Conservation (phyloP, 1,140 invertebrate genomes). For the Reticulitermes speratus region DNA sequence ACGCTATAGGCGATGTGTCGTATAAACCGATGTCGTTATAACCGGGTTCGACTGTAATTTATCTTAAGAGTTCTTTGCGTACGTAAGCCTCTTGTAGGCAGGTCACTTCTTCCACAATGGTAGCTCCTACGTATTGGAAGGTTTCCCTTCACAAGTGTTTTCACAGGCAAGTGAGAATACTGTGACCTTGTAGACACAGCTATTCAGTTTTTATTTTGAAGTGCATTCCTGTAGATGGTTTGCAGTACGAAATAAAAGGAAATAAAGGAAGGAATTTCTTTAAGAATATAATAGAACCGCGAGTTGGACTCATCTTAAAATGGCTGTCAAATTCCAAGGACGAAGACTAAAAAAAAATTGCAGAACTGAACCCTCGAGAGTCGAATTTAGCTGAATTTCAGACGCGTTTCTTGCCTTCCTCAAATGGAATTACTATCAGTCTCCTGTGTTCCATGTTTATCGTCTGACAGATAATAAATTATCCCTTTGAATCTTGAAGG, state of each 20-base stretch:
- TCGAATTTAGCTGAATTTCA: neutral
- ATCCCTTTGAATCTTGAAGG: neutral
- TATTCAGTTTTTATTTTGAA: neutral
- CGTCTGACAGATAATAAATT: neutral
- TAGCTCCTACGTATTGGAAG: too few relatives aligned
- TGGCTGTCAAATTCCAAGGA: neutral
- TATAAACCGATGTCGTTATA: too few relatives aligned
- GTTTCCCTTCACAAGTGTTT: too few relatives aligned
- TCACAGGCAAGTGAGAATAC: too few relatives aligned
- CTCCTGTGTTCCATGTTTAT: neutral
- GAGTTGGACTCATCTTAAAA: neutral
- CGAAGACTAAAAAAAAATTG: neutral
- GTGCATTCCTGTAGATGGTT: conserved; percentile 15
- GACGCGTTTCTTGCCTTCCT: neutral
- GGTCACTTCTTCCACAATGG: too few relatives aligned
- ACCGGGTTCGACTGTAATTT: too few relatives aligned
- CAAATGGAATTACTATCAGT: neutral
- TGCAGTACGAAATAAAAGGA: neutral
- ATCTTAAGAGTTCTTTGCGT: too few relatives aligned
- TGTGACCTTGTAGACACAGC: too few relatives aligned
- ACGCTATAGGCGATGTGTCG: too few relatives aligned
- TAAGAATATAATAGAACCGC: neutral
- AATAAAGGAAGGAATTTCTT: neutral
- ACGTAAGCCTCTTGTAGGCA: too few relatives aligned
- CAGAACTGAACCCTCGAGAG: neutral